Conservation (phyloP, 2,113 vertebrate genomes). For the Centropus unirufus region DNA sequence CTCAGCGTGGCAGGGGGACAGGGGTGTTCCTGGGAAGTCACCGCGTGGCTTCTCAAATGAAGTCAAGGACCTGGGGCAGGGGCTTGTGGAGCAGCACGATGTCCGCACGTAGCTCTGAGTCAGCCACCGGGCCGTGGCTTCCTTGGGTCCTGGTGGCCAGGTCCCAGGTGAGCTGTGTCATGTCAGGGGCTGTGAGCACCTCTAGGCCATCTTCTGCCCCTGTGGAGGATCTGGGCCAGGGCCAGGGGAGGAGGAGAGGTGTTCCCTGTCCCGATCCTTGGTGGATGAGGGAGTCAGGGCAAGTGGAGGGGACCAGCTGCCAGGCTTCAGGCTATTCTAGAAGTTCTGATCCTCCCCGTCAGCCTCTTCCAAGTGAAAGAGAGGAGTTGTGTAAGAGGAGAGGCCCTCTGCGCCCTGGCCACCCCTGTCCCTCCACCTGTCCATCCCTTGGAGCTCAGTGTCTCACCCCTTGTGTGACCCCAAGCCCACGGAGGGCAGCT, state of each 20-base stretch:
- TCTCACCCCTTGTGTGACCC: not conserved
- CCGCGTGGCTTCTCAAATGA: not conserved
- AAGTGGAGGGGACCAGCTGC: accelerated
- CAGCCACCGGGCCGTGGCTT: not conserved
- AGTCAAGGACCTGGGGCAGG: not conserved
- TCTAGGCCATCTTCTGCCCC: not conserved
- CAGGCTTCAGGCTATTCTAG: not conserved
- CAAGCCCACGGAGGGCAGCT: accelerated
- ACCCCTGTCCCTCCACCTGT: not conserved
- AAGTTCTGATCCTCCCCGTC: not conserved
- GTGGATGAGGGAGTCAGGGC: accelerated
- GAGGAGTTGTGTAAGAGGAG: accelerated
- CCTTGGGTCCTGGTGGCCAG: accelerated
- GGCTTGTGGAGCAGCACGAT: accelerated
- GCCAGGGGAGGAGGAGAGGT: not conserved
- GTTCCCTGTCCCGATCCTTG: accelerated
- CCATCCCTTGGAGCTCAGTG: not conserved
- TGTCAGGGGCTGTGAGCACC: not conserved
- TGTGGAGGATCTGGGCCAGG: accelerated
- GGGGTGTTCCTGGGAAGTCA: not conserved
- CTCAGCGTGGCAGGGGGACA: accelerated
- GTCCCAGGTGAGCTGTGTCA: accelerated
- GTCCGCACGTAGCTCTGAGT: accelerated
- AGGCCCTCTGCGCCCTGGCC: not conserved
- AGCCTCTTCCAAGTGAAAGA: not conserved